Percentiles rank a stretch among this genome's conserved stretches.
Evolutionary conservation across 2,888 invertebrate species (phyloP).

Genomic region (Gnatocerus cornutus): DNA sequence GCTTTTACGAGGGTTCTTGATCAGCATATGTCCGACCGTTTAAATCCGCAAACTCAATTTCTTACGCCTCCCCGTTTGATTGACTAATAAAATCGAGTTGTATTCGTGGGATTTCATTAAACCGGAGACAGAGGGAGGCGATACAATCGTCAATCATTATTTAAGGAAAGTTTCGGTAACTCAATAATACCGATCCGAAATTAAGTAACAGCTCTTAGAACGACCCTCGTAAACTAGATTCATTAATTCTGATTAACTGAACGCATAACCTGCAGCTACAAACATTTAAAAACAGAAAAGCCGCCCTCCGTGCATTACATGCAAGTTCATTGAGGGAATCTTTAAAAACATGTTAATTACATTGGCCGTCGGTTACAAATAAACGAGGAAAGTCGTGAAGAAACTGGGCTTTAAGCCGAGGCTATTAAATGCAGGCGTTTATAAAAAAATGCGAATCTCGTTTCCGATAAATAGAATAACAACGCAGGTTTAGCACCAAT

Average conservation of each 20-base stretch:
- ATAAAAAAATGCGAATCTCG: neutral
- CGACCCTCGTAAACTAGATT: neutral
- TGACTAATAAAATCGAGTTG: constrained; percentile 46
- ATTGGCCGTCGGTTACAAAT: constrained; percentile 9
- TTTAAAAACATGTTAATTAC: constrained; percentile 33
- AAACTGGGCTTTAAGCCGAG: constrained; percentile 9
- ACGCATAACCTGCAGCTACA: constrained; percentile 17
- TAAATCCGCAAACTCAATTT: constrained; percentile 48
- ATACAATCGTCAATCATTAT: constrained; percentile 17
- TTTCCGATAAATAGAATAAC: constrained; percentile 8
- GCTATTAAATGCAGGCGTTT: neutral
- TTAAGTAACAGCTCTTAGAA: constrained; percentile 15
- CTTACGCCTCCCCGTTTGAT: constrained; percentile 46
- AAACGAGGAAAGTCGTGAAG: neutral
- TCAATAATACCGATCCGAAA: constrained; percentile 20
- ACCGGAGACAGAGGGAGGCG: constrained; percentile 3
- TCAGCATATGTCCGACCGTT: constrained; percentile 45
- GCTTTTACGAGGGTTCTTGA: constrained; percentile 44
- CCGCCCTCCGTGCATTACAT: neutral
- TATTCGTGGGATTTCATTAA: constrained; percentile 45
- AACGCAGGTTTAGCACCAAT: neutral
- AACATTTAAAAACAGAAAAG: constrained; percentile 9
- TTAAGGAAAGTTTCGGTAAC: constrained; percentile 20
- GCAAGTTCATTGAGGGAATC: constrained; percentile 14
- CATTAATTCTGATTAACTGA: constrained; percentile 23